Conservation (phyloP, 2,113 vertebrate species). For the Tinamus guttatus region DNA sequence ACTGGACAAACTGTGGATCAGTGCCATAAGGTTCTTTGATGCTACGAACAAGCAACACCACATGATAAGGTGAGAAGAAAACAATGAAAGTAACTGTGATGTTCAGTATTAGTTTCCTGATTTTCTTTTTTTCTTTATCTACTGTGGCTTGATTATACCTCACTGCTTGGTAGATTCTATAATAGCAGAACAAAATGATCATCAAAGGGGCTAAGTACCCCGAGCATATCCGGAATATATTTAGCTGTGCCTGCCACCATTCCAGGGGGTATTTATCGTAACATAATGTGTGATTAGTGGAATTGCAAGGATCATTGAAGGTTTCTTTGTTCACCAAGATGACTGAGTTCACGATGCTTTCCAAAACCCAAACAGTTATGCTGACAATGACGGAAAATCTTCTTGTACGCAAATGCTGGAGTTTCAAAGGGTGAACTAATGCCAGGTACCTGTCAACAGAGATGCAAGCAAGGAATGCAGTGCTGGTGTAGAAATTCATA, state of each 20-base stretch:
- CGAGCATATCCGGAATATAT: slow-evolving; percentile 75
- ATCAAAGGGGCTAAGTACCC: slow-evolving; percentile 82
- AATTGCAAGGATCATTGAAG: slow-evolving; percentile 52
- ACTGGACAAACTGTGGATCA: neutral
- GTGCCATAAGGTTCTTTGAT: slow-evolving; percentile 58
- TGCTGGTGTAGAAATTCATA: slow-evolving; percentile 89
- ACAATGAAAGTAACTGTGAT: slow-evolving; percentile 82
- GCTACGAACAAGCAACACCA: slow-evolving; percentile 80
- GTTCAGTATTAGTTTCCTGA: slow-evolving; percentile 79
- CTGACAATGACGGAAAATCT: slow-evolving; percentile 75
- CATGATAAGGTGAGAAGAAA: slow-evolving; percentile 88
- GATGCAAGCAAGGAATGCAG: slow-evolving; percentile 87
- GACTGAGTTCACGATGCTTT: slow-evolving; percentile 76
- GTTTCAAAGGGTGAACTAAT: slow-evolving; percentile 86
- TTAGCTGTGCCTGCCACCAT: slow-evolving; percentile 60
- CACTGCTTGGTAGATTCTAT: slow-evolving; percentile 81
- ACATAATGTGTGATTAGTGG: slow-evolving; percentile 70
- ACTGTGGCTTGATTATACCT: slow-evolving; percentile 83
- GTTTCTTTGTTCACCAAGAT: slow-evolving; percentile 76
- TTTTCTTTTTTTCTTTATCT: slow-evolving; percentile 79
- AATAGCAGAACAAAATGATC: slow-evolving; percentile 82
- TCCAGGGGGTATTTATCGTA: slow-evolving; percentile 84
- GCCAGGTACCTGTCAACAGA: slow-evolving; percentile 87
- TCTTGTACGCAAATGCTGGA: slow-evolving; percentile 78
- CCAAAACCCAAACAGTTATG: slow-evolving; percentile 80